Conservation (phyloP, 1,140 invertebrate species). For the Magallana angulata region DNA sequence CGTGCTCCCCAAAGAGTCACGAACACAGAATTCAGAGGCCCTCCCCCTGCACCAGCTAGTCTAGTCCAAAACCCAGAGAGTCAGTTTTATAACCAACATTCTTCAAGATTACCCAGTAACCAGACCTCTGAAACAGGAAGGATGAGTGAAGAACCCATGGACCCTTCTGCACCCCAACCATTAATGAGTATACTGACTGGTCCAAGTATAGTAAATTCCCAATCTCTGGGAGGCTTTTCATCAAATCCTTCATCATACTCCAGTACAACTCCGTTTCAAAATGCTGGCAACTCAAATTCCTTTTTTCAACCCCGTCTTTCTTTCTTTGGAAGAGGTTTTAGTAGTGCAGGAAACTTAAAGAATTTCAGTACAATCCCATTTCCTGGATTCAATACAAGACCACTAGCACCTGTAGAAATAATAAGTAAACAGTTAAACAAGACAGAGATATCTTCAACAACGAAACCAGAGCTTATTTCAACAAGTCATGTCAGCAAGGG, state of each 20-base stretch:
- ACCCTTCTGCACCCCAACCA: not conserved
- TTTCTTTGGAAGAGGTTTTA: not conserved
- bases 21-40: constrained; percentile 24
- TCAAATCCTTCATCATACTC: not conserved
- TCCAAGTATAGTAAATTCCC: not conserved
- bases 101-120: not conserved
- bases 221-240: not conserved
- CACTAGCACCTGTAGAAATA: constrained; percentile 45
- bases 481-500: not conserved
- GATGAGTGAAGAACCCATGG: not conserved
- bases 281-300: not conserved
- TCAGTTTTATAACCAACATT: not conserved
- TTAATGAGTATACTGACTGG: not conserved
- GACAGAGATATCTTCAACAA: constrained; percentile 34
- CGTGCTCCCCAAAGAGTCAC: not conserved
- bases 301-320: not conserved
- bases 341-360: not conserved
- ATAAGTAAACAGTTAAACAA: constrained; percentile 43
- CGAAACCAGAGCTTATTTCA: not conserved
- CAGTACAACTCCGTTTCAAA: not conserved
- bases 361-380: not conserved
- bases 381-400: constrained; percentile 25
- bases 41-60: constrained; percentile 4
- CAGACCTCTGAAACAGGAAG: not conserved
- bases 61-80: not conserved